Base-by-base conservation (phyloP, 2,113 vertebrate genomes). In the Anser brachyrhynchus region DNA sequence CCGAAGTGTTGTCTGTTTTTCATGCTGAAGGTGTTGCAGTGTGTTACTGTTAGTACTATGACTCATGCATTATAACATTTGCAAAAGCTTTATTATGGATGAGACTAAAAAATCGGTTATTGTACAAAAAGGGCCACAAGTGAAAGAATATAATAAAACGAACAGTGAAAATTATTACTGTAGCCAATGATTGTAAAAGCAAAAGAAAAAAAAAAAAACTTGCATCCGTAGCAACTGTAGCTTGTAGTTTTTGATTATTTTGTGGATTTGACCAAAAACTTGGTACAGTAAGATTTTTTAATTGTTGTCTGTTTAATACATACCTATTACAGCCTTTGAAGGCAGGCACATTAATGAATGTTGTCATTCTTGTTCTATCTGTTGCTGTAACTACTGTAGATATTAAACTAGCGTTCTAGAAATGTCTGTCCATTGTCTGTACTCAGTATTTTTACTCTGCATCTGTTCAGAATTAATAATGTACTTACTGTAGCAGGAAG, bases 11-110 rank as follows among this genome's bases (percentile, higher is more conserved):
- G 65, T 64, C 70, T 90, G 65, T 13, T 93, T 87, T 39, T 89
- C 13, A 0, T 73, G 88, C 85, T 87, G 83, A 43, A 73, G 90
- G 90, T 93, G 87, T 74, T 96, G 87, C 84, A 75, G 44, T 89
- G 73, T 76, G 44, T 65, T 75, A 9, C 55, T 81, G 15, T 75
- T 83, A 64, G 52, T 76, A 16, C 59, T n/a, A 21, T 51, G 73
- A 84, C 81, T 83, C 74, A 29, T 17, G 12, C 44, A 8, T 46
- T 43, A 18, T 2, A 84, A 77, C 55, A 7, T 91, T 91, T 65
- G 66, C 58, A 84, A 80, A 78, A 91, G 88, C 61, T 89, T 49
- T 66, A 22, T 83, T 57, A 62, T 71, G 81, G 73, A 57, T 37
- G 18, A 84, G 77, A 41, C 46, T 90, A 73, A 86, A 86, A 87